Evolutionary conservation across 1,140 invertebrate species (phyloP).

Genomic region (Trissolcus basalis): DNA sequence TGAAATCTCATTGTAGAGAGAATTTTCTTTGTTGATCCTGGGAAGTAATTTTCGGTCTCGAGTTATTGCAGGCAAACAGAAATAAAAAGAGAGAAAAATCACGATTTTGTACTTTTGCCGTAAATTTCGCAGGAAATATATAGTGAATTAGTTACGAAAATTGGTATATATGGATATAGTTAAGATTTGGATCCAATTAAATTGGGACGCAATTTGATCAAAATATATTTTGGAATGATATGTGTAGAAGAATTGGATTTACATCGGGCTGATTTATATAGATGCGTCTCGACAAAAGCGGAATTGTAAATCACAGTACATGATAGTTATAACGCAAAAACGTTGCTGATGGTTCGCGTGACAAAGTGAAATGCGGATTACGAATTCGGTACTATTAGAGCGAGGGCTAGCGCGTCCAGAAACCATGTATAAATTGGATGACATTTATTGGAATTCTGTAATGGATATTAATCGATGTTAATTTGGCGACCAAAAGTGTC

Average conservation of each 20-base stretch:
- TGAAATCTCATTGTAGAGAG: neutral
- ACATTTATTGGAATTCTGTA: conserved; percentile 19
- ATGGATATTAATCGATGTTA: conserved; percentile 38
- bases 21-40: neutral
- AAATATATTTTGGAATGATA: too few relatives aligned
- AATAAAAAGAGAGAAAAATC: too few relatives aligned
- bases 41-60: neutral
- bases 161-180: too few relatives aligned
- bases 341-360: conserved; percentile 5
- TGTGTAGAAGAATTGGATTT: too few relatives aligned
- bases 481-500: conserved; percentile 12
- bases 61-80: neutral
- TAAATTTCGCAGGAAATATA: too few relatives aligned
- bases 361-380: conserved; percentile 26
- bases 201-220: too few relatives aligned
- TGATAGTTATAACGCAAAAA: conserved; percentile 9
- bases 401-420: neutral
- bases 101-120: too few relatives aligned
- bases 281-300: too few relatives aligned
- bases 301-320: neutral
- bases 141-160: too few relatives aligned
- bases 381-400: conserved; percentile 15
- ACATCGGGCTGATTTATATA: too few relatives aligned
- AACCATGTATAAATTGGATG: conserved; percentile 10
- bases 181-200: too few relatives aligned